Conservation (phyloP, 2,888 invertebrate genomes). For the Papilio gigon region DNA sequence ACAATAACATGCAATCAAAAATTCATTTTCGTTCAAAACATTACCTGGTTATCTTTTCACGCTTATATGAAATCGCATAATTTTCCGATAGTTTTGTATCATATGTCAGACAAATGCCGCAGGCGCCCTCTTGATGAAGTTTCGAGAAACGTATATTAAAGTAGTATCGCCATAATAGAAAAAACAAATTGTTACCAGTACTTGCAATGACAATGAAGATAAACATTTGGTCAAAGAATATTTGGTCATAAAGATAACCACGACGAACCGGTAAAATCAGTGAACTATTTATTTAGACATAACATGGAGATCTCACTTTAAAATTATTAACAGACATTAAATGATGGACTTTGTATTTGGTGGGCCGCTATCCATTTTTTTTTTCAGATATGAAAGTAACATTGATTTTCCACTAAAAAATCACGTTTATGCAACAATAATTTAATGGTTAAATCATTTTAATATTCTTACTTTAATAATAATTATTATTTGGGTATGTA, state of each 20-base stretch:
- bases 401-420: too few relatives aligned
- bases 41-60: neutral
- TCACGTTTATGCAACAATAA: too few relatives aligned
- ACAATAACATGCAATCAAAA: neutral
- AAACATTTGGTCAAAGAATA: neutral
- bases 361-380: too few relatives aligned
- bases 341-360: too few relatives aligned
- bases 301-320: neutral
- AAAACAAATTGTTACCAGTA: slow-evolving; percentile 53
- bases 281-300: neutral
- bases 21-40: neutral
- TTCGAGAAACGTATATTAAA: slow-evolving; percentile 31
- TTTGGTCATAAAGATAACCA: neutral
- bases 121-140: slow-evolving; percentile 50
- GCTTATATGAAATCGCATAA: slow-evolving; percentile 1
- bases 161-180: slow-evolving; percentile 64
- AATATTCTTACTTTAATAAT: too few relatives aligned
- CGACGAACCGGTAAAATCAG: neutral
- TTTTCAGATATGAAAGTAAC: too few relatives aligned
- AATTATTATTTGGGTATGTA: too few relatives aligned
- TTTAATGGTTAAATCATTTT: too few relatives aligned
- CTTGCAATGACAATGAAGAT: slow-evolving; percentile 12
- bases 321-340: too few relatives aligned
- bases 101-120: slow-evolving; percentile 37
- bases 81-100: neutral